A percentile compares a stretch with the other conserved stretches of the same genome.
Conservation (phyloP, 2,797 vertebrate genomes). For the Pogoniulus pusillus region DNA sequence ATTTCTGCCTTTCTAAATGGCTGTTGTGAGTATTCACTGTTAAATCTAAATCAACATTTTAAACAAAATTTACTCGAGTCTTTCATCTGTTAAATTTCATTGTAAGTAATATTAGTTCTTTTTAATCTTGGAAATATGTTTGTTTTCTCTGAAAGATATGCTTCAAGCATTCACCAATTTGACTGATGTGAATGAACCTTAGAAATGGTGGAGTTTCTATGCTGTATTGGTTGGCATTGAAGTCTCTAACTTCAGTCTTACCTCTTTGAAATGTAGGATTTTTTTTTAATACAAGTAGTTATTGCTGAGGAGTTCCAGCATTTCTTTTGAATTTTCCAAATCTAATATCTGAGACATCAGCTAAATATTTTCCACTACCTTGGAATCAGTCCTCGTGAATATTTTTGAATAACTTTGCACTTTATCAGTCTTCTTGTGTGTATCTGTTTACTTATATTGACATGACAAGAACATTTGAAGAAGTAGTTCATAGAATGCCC, state of each 20-base stretch:
- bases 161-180: background rate
- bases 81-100: constrained; percentile 73
- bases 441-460: background rate
- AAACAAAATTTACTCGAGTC: constrained; percentile 56
- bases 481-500: background rate
- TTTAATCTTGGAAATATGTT: constrained; percentile 33
- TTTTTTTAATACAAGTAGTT: background rate
- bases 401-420: background rate
- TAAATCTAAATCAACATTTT: constrained; percentile 48
- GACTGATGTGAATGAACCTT: background rate
- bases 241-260: background rate
- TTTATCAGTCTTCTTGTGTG: background rate
- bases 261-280: background rate
- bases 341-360: background rate
- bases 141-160: constrained; percentile 30
- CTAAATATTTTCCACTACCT: background rate
- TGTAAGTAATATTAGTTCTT: constrained; percentile 47
- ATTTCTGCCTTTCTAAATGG: constrained; percentile 62
- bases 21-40: constrained; percentile 56
- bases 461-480: background rate
- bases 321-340: background rate
- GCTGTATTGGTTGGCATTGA: background rate
- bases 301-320: background rate
- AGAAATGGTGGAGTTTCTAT: background rate
- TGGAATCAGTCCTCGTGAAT: background rate